phyloP scores from a whole-genome alignment of 2,888 invertebrate genomes.

The Minunthozetes semirufus region DNA sequence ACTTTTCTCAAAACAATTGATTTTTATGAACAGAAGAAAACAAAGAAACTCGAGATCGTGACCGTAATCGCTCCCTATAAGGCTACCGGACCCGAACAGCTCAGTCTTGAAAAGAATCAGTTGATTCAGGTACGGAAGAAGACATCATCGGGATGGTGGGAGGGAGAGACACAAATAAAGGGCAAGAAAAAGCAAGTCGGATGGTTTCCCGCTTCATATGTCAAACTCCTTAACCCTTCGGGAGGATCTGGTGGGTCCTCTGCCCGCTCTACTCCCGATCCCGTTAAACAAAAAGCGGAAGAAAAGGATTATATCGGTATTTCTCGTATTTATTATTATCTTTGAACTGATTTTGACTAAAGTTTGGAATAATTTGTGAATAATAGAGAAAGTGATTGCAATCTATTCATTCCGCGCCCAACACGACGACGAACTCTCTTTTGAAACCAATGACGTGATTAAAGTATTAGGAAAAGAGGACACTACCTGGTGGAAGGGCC shows the following conservation, averaged over 20 bases:
- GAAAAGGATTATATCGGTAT: conserved; percentile 32
- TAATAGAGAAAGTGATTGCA: conserved; percentile 76
- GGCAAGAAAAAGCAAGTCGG: conserved; percentile 87
- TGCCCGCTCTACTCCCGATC: conserved; percentile 48
- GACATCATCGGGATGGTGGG: conserved; percentile 98
- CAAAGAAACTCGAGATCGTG: conserved; percentile 79
- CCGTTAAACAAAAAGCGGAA: conserved; percentile 28
- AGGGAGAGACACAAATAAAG: conserved; percentile 83
- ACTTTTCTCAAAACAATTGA: not conserved
- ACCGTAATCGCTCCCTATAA: conserved; percentile 88
- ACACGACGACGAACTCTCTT: conserved; percentile 87
- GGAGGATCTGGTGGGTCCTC: conserved; percentile 43
- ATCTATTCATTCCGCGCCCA: conserved; percentile 88
- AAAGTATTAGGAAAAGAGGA: conserved; percentile 82
- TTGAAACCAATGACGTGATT: conserved; percentile 84
- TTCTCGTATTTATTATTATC: not conserved
- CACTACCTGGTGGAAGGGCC: conserved; percentile 97
- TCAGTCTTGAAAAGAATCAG: conserved; percentile 82
- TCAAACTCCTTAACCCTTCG: conserved; percentile 57
- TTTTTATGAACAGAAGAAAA: conserved; percentile 50
- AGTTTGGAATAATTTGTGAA: too few relatives aligned
- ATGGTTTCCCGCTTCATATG: conserved; percentile 99
- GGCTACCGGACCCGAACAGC: conserved; percentile 81
- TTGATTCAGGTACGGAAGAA: conserved; percentile 93
- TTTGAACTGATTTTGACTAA: too few relatives aligned